Percentiles rank a stretch among this genome's conserved stretches.
Conservation (phyloP, 2,888 invertebrate species). For the Scaptomyza flava region DNA sequence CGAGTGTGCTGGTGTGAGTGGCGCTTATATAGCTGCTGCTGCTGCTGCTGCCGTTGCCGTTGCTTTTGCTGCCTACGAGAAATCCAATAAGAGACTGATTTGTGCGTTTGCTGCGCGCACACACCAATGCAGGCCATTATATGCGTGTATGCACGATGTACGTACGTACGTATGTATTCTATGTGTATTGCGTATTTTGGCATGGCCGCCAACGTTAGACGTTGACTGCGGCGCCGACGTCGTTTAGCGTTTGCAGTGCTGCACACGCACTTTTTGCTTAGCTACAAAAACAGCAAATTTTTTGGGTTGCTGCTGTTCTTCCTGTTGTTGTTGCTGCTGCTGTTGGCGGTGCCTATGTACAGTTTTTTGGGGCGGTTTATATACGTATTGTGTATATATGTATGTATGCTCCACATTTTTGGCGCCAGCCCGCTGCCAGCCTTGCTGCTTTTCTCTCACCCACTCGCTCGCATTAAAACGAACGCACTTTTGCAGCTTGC, state of each 20-base stretch:
- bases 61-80: slow-evolving; percentile 55
- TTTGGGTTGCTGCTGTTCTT: slow-evolving; percentile 13
- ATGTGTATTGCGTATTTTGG: slow-evolving; percentile 59
- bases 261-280: slow-evolving; percentile 74
- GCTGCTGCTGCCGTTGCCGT: slow-evolving; percentile 29
- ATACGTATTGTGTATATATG: not conserved
- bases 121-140: slow-evolving; percentile 76
- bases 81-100: slow-evolving; percentile 73
- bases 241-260: slow-evolving; percentile 55
- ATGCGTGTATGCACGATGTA: slow-evolving; percentile 63
- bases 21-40: slow-evolving; percentile 56
- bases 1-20: slow-evolving; percentile 31
- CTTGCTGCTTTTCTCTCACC: slow-evolving; percentile 13
- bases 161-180: slow-evolving; percentile 20
- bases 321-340: slow-evolving; percentile 1
- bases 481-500: slow-evolving; percentile 80
- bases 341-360: slow-evolving; percentile 50
- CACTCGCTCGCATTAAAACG: slow-evolving; percentile 32
- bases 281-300: slow-evolving; percentile 53
- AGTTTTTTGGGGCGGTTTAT: slow-evolving; percentile 54
- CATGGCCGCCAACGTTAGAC: slow-evolving; percentile 50
- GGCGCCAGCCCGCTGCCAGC: slow-evolving; percentile 52
- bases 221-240: slow-evolving; percentile 39
- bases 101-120: slow-evolving; percentile 60
- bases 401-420: slow-evolving; percentile 72